These are phyloP conservation scores for Phalacrocorax carbo DNA, from an alignment of 2,113 vertebrate species.

Conservation along the genomic window DNA sequence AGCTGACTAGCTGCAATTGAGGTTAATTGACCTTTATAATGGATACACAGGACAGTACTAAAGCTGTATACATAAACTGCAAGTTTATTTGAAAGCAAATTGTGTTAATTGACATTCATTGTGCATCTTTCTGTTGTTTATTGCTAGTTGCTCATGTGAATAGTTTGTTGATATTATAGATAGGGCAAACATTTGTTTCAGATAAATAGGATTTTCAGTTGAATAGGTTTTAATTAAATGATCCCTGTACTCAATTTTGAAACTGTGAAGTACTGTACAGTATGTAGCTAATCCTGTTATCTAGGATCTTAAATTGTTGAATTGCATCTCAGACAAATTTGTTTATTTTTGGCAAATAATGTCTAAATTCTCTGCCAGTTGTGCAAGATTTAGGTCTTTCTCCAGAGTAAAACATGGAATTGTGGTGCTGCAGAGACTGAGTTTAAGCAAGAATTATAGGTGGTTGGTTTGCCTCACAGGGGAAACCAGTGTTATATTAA, in stretches of 20 bases:
- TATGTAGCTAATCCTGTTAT: slow-evolving; percentile 52
- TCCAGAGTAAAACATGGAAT: not conserved
- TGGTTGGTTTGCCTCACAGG: not conserved
- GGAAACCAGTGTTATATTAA: not conserved
- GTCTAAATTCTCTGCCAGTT: slow-evolving; percentile 1
- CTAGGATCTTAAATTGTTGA: slow-evolving; percentile 28
- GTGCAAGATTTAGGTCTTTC: not conserved
- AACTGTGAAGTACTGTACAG: slow-evolving; percentile 24
- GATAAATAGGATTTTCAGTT: slow-evolving; percentile 76
- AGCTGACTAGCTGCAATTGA: slow-evolving; percentile 54
- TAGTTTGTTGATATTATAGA: slow-evolving; percentile 72
- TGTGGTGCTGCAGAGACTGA: not conserved
- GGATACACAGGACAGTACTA: slow-evolving; percentile 58
- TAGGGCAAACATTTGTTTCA: slow-evolving; percentile 75
- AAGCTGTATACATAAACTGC: slow-evolving; percentile 43
- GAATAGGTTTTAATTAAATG: slow-evolving; percentile 78
- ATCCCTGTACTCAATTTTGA: slow-evolving; percentile 56
- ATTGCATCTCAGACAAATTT: not conserved
- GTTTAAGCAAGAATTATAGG: not conserved
- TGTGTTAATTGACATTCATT: slow-evolving; percentile 76
- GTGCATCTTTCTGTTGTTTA: slow-evolving; percentile 72
- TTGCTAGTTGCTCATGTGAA: slow-evolving; percentile 73
- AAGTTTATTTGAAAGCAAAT: slow-evolving; percentile 71
- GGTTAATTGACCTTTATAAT: slow-evolving; percentile 66
- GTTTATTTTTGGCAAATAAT: slow-evolving; percentile 19